Base-by-base conservation (phyloP, 1,140 invertebrate genomes). In the Amphibalanus amphitrite region DNA sequence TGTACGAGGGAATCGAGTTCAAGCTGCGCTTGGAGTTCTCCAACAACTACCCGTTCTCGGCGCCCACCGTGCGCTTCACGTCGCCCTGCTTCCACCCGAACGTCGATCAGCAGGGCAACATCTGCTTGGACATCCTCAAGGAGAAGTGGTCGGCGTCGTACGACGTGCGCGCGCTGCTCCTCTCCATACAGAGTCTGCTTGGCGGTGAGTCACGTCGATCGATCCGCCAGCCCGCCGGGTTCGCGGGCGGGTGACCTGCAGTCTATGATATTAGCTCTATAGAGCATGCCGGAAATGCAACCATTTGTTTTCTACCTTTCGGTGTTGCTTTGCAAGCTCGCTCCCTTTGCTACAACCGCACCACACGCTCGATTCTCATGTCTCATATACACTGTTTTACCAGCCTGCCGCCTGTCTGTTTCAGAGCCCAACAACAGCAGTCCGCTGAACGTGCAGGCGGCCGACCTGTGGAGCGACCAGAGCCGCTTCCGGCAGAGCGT, bases 81-180 rank as follows among this genome's bases (percentile, higher is more conserved):
- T 95, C 93, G 10, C 88, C 92, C 6, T 96, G 93, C 79, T 98
- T 93, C 83, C 95, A 98, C 82, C 95, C 95, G 0, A 98, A 98
- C 80, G 92, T 98, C 67, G 94, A 97, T 81, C 81, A 83, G 38
- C 84, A 85, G 74, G 89, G 89, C 74, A 89, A 92, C 78, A 97
- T 98, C 78, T 98, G 95, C 83, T 84, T 98, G 77, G 95, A 98
- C 80, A 97, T 98, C 78, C 82, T 98, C 47, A 96, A 96, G 82
- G 94, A 97, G 77, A 96, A 97, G 78, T 98, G 95, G 95, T 95
- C 93, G 70, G 94, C 95, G 0, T 81, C 96, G 23, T 96, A 96
- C 79, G 95, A 97, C 83, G 93, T 97, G 8, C 85, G 92, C 76
- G 95, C 94, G 28, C 90, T 98, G 75, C 82, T 98, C 69, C 81